These are phyloP conservation scores for Probaryconus sp. DNA, from an alignment of 1,140 invertebrate genomes.

Conservation along the genomic window DNA sequence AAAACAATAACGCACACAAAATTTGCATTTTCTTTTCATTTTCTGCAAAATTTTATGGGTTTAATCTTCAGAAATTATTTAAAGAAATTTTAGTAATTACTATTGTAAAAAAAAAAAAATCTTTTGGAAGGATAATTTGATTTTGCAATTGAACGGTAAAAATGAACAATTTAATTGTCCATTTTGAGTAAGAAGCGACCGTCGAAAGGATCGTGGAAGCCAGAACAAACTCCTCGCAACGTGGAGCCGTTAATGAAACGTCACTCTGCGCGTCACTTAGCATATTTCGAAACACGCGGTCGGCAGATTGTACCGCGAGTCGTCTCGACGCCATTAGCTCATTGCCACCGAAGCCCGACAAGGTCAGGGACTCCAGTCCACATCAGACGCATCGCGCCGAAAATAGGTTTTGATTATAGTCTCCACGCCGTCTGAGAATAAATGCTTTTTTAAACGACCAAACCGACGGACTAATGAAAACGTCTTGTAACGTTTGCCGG, in stretches of 20 bases:
- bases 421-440: constrained; percentile 49
- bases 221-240: constrained; percentile 25
- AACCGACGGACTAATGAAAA: constrained; percentile 16
- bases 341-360: constrained; percentile 55
- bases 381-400: constrained; percentile 25
- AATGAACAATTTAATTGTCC: constrained; percentile 45
- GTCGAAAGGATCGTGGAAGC: constrained; percentile 40
- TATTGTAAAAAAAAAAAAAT: too few species aligned
- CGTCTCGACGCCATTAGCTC: constrained; percentile 49
- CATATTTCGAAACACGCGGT: constrained; percentile 54
- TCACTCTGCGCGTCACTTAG: constrained; percentile 70
- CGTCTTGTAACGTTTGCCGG: neutral
- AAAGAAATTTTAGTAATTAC: too few species aligned
- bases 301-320: constrained; percentile 38
- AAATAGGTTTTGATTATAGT: constrained; percentile 58
- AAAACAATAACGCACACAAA: too few species aligned
- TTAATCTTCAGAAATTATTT: too few species aligned
- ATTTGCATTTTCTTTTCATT: too few species aligned
- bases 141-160: too few species aligned
- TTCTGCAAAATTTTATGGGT: too few species aligned
- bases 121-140: too few species aligned
- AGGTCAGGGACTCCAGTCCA: constrained; percentile 51
- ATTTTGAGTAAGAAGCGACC: constrained; percentile 26
- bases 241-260: constrained; percentile 69
- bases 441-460: constrained; percentile 25